Evolutionary conservation across 2,113 vertebrate species (phyloP), one percentile per base, ranked within the genome.

Genomic region (Petroica traversi): DNA sequence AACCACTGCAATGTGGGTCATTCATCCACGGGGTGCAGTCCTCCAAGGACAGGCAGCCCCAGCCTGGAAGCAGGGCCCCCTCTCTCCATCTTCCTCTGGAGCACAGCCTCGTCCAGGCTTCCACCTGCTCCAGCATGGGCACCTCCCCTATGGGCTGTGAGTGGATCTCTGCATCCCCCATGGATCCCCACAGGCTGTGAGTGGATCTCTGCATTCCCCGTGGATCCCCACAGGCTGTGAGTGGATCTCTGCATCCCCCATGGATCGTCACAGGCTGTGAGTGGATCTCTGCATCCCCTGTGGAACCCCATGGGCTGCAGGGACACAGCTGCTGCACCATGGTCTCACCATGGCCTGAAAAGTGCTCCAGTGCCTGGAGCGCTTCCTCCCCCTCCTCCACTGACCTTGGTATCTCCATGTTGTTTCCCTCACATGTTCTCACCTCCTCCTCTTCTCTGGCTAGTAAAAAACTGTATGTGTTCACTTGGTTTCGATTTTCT

Each of bases 1-100:
- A n/a, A n/a, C n/a, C n/a, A n/a, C n/a, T n/a, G n/a, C n/a, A n/a
- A n/a, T n/a, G n/a, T n/a, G n/a, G n/a, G n/a, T n/a, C n/a, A n/a
- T n/a, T n/a, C n/a, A n/a, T n/a, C n/a, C n/a, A n/a, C 1, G 6
- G 41, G 72, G 14, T 36, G n/a, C 52, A 45, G 33, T 1, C 8
- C 41, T 8, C 6, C 33, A 17, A 10, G 54, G 33, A 9, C 41
- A 57, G 71, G 25, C 54, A 38, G 46, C 46, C 38, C 63, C 63
- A n/a, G 43, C 67, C 67, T 36, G 54, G 33, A 3, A 46, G 25
- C 54, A 34, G 40, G 17, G 33, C 14, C 19, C 34, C 26, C 40
- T 45, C n/a, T n/a, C n/a, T n/a, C n/a, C n/a, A n/a, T n/a, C n/a
- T n/a, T n/a, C n/a, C n/a, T n/a, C n/a, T n/a, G n/a, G n/a, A n/a